Evolutionary conservation across 2,797 vertebrate species (phyloP).

Genomic region (Smutsia gigantea): DNA sequence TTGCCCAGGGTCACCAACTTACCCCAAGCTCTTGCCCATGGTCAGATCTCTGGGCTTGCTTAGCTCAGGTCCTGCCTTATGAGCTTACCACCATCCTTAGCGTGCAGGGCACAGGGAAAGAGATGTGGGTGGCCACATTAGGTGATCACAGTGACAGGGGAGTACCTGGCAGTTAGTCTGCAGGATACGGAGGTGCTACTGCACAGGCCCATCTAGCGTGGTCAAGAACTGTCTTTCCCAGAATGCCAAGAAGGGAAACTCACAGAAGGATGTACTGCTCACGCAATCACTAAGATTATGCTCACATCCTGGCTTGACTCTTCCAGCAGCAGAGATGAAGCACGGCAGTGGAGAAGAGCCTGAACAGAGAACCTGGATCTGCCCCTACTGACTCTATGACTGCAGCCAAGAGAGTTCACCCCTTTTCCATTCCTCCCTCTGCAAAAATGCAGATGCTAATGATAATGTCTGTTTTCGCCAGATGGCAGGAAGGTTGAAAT

Average conservation of each 20-base stretch:
- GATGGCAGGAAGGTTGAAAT: background rate
- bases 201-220: background rate
- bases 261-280: background rate
- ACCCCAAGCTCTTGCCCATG: background rate
- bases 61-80: background rate
- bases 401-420: background rate
- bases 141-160: background rate
- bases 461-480: background rate
- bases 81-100: background rate
- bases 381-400: background rate
- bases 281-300: background rate
- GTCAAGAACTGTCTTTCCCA: background rate
- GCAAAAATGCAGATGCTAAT: background rate
- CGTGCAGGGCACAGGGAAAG: background rate
- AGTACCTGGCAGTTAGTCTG: background rate
- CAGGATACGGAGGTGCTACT: background rate
- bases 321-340: background rate
- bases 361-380: background rate
- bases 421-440: background rate
- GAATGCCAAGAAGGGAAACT: background rate
- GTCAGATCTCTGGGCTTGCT: background rate
- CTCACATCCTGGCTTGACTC: background rate
- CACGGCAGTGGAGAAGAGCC: no score
- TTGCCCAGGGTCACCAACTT: background rate
- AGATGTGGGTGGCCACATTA: accelerated